A percentile compares a stretch with the other conserved stretches of the same genome.
Evolutionary conservation across 2,888 invertebrate genomes (phyloP).

Genomic region (Cylloceria caligata): DNA sequence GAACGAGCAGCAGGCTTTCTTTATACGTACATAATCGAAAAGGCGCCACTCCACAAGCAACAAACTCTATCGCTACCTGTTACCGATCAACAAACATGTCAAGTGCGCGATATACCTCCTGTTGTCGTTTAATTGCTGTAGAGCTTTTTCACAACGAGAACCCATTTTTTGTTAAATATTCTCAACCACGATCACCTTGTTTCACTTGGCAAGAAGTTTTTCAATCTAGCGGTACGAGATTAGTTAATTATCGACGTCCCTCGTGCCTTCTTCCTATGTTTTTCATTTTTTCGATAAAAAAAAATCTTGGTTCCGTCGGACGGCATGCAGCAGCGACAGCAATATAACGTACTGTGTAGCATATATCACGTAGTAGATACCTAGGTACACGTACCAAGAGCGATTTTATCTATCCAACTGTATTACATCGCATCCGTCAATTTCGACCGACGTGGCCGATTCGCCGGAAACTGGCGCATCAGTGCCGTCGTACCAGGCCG

Average conservation of each 20-base stretch:
- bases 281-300: constrained; percentile 25
- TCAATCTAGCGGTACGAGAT: constrained; percentile 19
- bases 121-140: neutral
- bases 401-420: constrained; percentile 54
- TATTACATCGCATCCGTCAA: constrained; percentile 60
- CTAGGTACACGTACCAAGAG: constrained; percentile 33
- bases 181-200: neutral
- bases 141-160: neutral
- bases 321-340: constrained; percentile 19
- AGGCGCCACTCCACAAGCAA: neutral
- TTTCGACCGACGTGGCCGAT: constrained; percentile 52
- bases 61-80: constrained; percentile 13
- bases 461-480: constrained; percentile 58
- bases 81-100: constrained; percentile 27
- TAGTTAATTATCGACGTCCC: constrained; percentile 41
- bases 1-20: neutral
- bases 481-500: constrained; percentile 51
- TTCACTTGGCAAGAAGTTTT: constrained; percentile 18
- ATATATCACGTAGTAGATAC: constrained; percentile 32
- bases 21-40: constrained; percentile 24
- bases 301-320: neutral
- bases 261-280: neutral
- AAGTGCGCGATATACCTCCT: neutral
- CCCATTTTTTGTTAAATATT: neutral
- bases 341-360: constrained; percentile 28